Base-by-base conservation (phyloP, 2,113 vertebrate species). In the Heterocephalus glaber region DNA sequence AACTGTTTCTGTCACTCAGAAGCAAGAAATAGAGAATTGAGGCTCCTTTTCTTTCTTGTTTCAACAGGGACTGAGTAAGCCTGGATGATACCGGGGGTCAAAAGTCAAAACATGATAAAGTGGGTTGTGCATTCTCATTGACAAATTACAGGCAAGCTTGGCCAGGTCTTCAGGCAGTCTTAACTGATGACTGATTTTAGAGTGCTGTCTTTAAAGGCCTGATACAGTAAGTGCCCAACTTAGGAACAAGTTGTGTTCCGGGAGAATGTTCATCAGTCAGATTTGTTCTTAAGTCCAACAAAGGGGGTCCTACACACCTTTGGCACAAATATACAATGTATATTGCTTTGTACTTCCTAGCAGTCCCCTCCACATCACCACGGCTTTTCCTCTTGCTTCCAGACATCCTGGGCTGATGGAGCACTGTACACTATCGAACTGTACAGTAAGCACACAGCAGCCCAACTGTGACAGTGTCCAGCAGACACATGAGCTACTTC, bases 81-180 rank as follows among this genome's bases (percentile, higher is more conserved):
- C 68, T 92, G 60, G 72, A n/a, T 60, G 77, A 17, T 68, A 92
- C 20, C 30, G 66, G 76, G 9, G 38, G 49, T 49, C 77, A 72
- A 47, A 89, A 85, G 68, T 93, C 86, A 86, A 89, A 90, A 70
- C 44, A 44, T 1, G 60, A 93, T 58, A 76, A 81, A 63, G 22
- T 47, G 54, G 49, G 60, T 38, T 82, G 35, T 92, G 11, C 26
- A 80, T 35, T 74, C 26, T 82, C 4, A 33, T 0, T 77, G 54
- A 90, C 90, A 77, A 54, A 17, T 85, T 35, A 79, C 0, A 95
- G 49, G 80, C 28, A 83, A 74, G 24, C 66, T 68, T 80, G 3
- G 24, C 35, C 44, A 86, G 44, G 30, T 76, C 61, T 90, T 41
- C 49, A 84, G 47, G 52, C 10, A n/a, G 22, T 86, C 82, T 77